Evolutionary conservation across 2,888 invertebrate genomes (phyloP).

Genomic region (Nemapogon koenigi): DNA sequence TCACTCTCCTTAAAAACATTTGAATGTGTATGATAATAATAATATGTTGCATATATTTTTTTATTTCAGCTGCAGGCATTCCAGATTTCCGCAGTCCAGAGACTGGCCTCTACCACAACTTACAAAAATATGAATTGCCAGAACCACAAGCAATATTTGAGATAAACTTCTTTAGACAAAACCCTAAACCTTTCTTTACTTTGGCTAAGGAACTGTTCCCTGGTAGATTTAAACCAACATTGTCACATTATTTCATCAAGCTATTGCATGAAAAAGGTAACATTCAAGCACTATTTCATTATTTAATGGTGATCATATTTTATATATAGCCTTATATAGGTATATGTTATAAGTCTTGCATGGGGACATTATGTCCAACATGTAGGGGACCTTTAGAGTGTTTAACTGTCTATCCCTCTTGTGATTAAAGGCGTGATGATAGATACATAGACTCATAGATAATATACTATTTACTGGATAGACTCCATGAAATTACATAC

Average conservation of each 20-base stretch:
- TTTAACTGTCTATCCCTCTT: too few relatives aligned
- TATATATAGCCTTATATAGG: neutral
- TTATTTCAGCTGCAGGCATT: conserved; percentile 84
- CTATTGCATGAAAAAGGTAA: conserved; percentile 82
- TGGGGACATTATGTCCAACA: too few relatives aligned
- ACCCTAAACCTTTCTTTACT: conserved; percentile 92
- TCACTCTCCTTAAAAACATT: too few relatives aligned
- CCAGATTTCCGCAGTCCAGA: conserved; percentile 95
- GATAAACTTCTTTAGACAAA: conserved; percentile 82
- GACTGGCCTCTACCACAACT: conserved; percentile 89
- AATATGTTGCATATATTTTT: too few relatives aligned
- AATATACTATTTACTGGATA: too few relatives aligned
- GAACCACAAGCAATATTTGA: conserved; percentile 94
- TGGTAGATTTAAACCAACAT: conserved; percentile 86
- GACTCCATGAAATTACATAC: too few relatives aligned
- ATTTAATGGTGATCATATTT: conserved; percentile 1
- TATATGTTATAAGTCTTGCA: too few relatives aligned
- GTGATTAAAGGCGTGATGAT: too few relatives aligned
- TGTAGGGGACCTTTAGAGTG: too few relatives aligned
- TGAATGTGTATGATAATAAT: too few relatives aligned
- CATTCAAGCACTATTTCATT: neutral
- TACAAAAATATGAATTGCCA: conserved; percentile 89
- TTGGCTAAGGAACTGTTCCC: conserved; percentile 91
- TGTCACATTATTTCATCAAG: conserved; percentile 89
- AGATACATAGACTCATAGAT: too few relatives aligned